Conservation (phyloP, 2,113 vertebrate genomes). For the Steatornis caripensis region DNA sequence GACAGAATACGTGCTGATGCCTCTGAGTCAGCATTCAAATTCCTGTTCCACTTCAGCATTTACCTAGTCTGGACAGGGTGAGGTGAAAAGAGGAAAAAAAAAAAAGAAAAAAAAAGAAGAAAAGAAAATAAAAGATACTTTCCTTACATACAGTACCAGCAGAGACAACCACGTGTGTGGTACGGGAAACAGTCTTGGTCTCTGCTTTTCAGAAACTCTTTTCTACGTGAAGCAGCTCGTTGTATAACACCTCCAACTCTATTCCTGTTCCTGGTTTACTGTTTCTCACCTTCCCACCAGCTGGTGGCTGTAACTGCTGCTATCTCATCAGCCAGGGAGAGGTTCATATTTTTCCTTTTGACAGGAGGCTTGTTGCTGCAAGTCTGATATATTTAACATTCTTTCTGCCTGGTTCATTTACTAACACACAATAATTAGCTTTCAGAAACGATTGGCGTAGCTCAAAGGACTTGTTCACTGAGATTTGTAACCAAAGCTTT, state of each 20-base stretch:
- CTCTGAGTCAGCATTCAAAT: background rate
- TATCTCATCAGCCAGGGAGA: background rate
- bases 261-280: background rate
- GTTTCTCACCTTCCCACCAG: background rate
- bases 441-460: background rate
- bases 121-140: background rate
- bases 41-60: background rate
- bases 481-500: background rate
- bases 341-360: background rate
- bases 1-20: background rate
- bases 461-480: background rate
- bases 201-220: background rate
- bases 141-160: background rate
- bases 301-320: background rate
- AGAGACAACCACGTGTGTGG: background rate
- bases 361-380: constrained; percentile 15
- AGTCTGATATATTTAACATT: background rate
- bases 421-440: constrained; percentile 7
- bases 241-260: background rate
- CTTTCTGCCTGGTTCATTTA: background rate
- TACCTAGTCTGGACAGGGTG: background rate
- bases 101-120: background rate
- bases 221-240: background rate
- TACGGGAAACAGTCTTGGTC: background rate
- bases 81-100: background rate